Conservation (phyloP, 2,797 vertebrate species). For the Cossypha dichroa region DNA sequence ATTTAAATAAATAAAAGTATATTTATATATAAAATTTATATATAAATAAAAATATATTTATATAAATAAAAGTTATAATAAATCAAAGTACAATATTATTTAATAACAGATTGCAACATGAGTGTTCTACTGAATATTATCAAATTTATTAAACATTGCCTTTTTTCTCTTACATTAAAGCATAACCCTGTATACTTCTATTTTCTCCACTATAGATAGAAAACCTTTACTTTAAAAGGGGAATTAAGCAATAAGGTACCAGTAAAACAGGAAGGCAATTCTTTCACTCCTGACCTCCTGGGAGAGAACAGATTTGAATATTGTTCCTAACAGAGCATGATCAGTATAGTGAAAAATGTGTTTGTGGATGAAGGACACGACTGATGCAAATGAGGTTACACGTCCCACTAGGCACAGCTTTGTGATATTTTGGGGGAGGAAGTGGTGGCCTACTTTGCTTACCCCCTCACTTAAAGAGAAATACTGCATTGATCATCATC, state of each 20-base stretch:
- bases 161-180: background rate
- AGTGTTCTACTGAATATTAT: background rate
- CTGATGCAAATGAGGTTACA: constrained; percentile 36
- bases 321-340: background rate
- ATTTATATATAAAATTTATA: no score
- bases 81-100: background rate
- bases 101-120: background rate
- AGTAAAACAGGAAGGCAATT: background rate
- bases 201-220: background rate
- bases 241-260: background rate
- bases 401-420: background rate
- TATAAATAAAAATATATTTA: no score
- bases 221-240: background rate
- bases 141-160: background rate
- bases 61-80: background rate
- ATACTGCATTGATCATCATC: background rate
- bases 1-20: background rate
- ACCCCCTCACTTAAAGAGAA: background rate
- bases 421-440: constrained; percentile 27
- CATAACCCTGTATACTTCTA: background rate
- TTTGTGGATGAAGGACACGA: background rate
- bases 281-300: background rate
- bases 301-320: constrained; percentile 12
- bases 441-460: constrained; percentile 26
- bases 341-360: constrained; percentile 13